Evolutionary conservation across 2,797 vertebrate genomes (phyloP).

Genomic region (Gephyroberyx darwinii): DNA sequence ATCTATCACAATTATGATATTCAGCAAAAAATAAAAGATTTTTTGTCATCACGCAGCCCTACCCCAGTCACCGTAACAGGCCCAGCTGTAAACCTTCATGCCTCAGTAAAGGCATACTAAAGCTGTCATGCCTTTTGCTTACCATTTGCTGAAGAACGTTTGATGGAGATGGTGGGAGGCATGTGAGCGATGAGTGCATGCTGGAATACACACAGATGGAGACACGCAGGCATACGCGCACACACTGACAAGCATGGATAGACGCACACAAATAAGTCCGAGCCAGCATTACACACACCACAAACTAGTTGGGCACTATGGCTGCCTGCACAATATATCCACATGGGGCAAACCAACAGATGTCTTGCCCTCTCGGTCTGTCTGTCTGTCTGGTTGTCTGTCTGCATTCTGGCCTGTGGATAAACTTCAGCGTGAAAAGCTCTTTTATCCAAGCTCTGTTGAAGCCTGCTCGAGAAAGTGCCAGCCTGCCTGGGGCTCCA

Average conservation of each 20-base stretch:
- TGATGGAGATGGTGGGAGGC: neutral
- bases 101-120: too few species aligned
- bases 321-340: neutral
- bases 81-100: too few species aligned
- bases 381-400: neutral
- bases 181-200: neutral
- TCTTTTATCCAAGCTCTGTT: neutral
- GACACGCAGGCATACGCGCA: neutral
- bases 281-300: neutral
- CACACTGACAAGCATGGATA: neutral
- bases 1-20: too few species aligned
- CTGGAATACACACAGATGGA: neutral
- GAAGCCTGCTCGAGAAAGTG: neutral
- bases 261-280: neutral
- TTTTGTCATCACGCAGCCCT: too few species aligned
- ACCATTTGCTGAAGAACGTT: neutral
- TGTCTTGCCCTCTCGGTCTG: neutral
- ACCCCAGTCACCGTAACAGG: too few species aligned
- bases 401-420: neutral
- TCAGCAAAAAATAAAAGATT: too few species aligned
- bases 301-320: neutral
- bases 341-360: neutral
- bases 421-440: neutral
- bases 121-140: too few species aligned
- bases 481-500: constrained; percentile 1